Base-by-base conservation (phyloP, 2,888 invertebrate species). In the Polydesmus complanatus region DNA sequence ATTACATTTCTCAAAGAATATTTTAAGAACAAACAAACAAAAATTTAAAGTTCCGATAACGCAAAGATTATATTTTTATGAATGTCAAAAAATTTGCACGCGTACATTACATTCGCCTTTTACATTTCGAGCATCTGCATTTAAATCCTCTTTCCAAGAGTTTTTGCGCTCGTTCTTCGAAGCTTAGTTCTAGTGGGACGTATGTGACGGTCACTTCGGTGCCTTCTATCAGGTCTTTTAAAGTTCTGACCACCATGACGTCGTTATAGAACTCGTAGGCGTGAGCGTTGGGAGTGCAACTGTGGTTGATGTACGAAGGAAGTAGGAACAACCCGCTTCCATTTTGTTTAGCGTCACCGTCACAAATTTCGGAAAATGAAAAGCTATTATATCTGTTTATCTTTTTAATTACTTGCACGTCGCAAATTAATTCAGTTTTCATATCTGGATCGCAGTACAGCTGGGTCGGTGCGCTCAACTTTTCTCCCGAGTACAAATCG, bases 371-470 rank as follows among this genome's bases (percentile, higher is more conserved):
- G n/a, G n/a, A n/a, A n/a, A n/a, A n/a, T n/a, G n/a, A n/a, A 37
- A 37, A 37, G 26, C 3, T 18, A 2, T 0, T 3, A 2, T 19
- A 8, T 2, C 25, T 19, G 1, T 47, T 14, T 11, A 57, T 57
- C 3, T 18, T 18, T 18, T 5, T 22, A n/a, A 57, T 48, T 48
- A 47, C 49, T 1, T 57, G 23, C 1, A 48, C 23, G 25, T 57
- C 57, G 1, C 25, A 25, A 49, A 57, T 57, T 22, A 49, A 49
- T n/a, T 57, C 57, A 3, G 47, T n/a, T 25, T 57, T 57, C 1
- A 26, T 57, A 18, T 57, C 23, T 5, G 50, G 49, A 21, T 57
- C 57, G 11, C 57, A 57, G 11, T 48, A 57, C 3, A 48, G 3
- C 3, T 18, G 48, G 1, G 19, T 14, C 2, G 0, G 2, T 5